Evolutionary conservation across 2,888 invertebrate genomes (phyloP).

Genomic region (Pachycephus smyrnensis): DNA sequence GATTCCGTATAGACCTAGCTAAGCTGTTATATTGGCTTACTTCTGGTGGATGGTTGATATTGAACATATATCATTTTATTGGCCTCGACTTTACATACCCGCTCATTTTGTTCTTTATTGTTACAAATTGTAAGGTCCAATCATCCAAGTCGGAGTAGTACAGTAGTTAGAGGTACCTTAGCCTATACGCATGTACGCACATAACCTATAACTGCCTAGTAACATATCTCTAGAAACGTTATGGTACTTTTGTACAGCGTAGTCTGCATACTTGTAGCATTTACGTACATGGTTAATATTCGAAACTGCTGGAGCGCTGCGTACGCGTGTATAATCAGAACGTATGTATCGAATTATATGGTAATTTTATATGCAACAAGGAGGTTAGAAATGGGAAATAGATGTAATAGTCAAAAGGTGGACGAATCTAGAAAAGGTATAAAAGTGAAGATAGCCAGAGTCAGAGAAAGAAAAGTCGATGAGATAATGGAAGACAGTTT

Average conservation of each 20-base stretch:
- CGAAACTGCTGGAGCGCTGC: not conserved
- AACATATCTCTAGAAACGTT: not conserved
- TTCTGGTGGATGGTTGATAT: not conserved
- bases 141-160: not conserved
- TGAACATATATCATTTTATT: not conserved
- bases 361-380: not conserved
- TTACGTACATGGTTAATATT: too few relatives aligned
- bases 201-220: not conserved
- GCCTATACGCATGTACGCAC: not conserved
- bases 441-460: not conserved
- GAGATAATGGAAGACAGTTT: not conserved
- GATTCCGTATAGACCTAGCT: not conserved
- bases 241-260: not conserved
- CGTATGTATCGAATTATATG: not conserved
- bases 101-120: constrained; percentile 35
- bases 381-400: not conserved
- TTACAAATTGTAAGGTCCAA: constrained; percentile 51
- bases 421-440: not conserved
- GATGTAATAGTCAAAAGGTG: not conserved
- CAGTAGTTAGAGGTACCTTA: not conserved
- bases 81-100: not conserved
- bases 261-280: not conserved
- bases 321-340: not conserved
- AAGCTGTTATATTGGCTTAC: not conserved
- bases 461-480: not conserved